Evolutionary conservation across 2,113 vertebrate genomes (phyloP).

Genomic region (Castor canadensis): DNA sequence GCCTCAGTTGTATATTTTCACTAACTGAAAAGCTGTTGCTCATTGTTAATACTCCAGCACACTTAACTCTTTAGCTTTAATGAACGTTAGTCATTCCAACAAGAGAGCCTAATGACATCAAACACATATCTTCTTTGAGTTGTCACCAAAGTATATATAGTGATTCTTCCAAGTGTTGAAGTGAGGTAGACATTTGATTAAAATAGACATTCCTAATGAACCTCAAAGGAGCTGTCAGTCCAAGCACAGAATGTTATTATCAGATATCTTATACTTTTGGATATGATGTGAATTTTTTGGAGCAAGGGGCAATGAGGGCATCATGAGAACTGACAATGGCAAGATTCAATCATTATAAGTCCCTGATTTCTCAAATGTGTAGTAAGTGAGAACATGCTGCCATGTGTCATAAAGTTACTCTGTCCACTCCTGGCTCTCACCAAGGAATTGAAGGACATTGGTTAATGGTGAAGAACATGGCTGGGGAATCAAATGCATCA

Average conservation of each 20-base stretch:
- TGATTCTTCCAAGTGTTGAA: background rate
- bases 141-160: background rate
- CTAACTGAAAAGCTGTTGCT: background rate
- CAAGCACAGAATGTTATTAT: background rate
- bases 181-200: conserved; percentile 11
- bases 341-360: background rate
- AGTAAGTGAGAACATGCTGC: background rate
- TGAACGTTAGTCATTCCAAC: background rate
- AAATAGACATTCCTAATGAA: conserved; percentile 4
- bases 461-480: background rate
- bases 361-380: background rate
- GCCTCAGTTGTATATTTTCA: background rate
- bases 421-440: background rate
- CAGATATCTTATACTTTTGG: background rate
- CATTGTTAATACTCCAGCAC: background rate
- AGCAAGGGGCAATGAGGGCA: background rate
- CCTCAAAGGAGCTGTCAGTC: background rate
- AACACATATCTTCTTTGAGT: background rate
- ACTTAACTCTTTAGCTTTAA: background rate
- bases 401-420: background rate
- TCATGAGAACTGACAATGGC: background rate
- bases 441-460: background rate
- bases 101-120: background rate
- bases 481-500: background rate
- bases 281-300: background rate